Evolutionary conservation across 2,797 vertebrate species (phyloP), one percentile per base, ranked within the genome.

Genomic region (Denticeps clupeoides): DNA sequence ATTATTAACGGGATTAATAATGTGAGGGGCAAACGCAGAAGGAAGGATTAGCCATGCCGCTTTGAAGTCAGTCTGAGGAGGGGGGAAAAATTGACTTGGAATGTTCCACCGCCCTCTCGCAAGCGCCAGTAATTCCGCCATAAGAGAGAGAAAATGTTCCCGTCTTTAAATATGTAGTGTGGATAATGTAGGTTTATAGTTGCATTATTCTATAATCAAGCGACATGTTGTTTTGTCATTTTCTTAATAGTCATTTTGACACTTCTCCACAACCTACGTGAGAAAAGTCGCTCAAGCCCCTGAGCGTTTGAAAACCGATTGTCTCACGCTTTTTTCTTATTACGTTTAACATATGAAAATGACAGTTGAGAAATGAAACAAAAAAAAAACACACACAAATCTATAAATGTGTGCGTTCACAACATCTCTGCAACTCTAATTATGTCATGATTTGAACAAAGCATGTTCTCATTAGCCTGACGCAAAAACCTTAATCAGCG

Each of bases 1-100:
- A 82, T 82, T 81, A 82, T 75, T 80, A 78, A 77, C 60, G 41
- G 73, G 78, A 79, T 83, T 82, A 82, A 80, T 83, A 79, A 81
- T 55, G 64, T 71, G 70, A 67, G 67, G 71, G 67, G 49, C 47
- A 52, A 62, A 49, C 31, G 38, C 52, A 33, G 53, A 42, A 63
- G 71, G 74, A 71, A 71, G 77, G 75, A 82, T 83, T 82, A 81
- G 65, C 68, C 35, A 29, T 71, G 71, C 69, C 64, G 67, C 80
- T 84, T 81, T 82, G 79, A 83, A 81, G 76, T 80, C 67, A 73
- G 67, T 75, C 68, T 66, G 62, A 60, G 56, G 49, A 69, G 53
- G 6, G 15, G 6, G 24, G 28, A 65, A 52, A 72, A 77, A 71
- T 73, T 68, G 53, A 77, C 70, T 79, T 72, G 69, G 66, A 82